These are phyloP conservation scores for Hyaena hyaena DNA, from an alignment of 2,113 vertebrate genomes.

Conservation along the genomic window DNA sequence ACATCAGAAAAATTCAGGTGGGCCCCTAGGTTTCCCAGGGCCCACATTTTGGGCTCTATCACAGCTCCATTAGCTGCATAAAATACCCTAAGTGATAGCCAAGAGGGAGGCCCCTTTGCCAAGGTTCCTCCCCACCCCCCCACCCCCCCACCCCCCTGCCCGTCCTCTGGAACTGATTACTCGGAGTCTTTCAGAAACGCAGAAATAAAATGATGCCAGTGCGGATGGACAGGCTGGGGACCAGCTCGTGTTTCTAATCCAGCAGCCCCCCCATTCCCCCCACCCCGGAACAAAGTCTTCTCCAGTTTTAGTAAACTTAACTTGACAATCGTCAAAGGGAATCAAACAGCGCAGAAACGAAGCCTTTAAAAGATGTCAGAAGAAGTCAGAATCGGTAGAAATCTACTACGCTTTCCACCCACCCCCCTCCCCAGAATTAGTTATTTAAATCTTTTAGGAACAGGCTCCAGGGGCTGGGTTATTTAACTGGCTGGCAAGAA, in stretches of 20 bases:
- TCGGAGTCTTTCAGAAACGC: slow-evolving; percentile 84
- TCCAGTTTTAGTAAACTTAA: slow-evolving; percentile 84
- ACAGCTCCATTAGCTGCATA: slow-evolving; percentile 70
- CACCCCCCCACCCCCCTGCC: slow-evolving; percentile 64
- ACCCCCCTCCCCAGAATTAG: slow-evolving; percentile 64
- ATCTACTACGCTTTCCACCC: slow-evolving; percentile 77
- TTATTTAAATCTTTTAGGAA: slow-evolving; percentile 81
- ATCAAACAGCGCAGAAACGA: slow-evolving; percentile 83
- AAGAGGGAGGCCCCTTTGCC: slow-evolving; percentile 83
- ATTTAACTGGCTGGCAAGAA: slow-evolving; percentile 83
- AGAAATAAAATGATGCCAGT: slow-evolving; percentile 86
- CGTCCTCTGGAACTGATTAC: slow-evolving; percentile 88
- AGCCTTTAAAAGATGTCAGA: slow-evolving; percentile 84
- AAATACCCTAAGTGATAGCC: slow-evolving; percentile 81
- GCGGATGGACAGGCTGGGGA: slow-evolving; percentile 82
- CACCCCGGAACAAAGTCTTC: slow-evolving; percentile 81
- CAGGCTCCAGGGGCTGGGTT: slow-evolving; percentile 72
- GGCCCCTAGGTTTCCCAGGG: slow-evolving; percentile 61
- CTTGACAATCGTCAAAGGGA: slow-evolving; percentile 87
- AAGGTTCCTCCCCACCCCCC: slow-evolving; percentile 59
- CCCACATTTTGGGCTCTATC: slow-evolving; percentile 41
- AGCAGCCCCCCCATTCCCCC: slow-evolving; percentile 25
- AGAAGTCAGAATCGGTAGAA: slow-evolving; percentile 83
- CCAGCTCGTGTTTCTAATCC: slow-evolving; percentile 86
- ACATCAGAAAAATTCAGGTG: background rate